These are phyloP conservation scores for Dendrolimus pini DNA, from an alignment of 2,888 invertebrate species.

Conservation along the genomic window DNA sequence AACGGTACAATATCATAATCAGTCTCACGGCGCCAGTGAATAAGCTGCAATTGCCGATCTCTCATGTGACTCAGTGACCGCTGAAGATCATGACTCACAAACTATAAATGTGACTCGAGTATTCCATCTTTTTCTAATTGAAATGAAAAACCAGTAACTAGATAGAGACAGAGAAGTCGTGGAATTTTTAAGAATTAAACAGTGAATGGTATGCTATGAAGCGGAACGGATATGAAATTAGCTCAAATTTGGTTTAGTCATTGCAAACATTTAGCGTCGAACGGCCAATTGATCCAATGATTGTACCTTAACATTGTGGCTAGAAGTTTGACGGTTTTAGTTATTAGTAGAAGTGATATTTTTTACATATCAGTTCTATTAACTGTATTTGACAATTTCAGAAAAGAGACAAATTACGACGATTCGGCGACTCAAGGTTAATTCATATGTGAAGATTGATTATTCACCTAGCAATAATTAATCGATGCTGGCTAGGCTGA, in stretches of 20 bases:
- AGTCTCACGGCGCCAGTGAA: slow-evolving; percentile 34
- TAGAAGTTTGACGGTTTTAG: too few species aligned
- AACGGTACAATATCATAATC: slow-evolving; percentile 10
- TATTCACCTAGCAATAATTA: too few species aligned
- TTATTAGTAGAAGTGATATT: too few species aligned
- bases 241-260: not conserved
- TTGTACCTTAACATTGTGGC: too few species aligned
- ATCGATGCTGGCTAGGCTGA: too few species aligned
- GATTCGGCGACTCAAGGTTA: too few species aligned
- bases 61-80: slow-evolving; percentile 55
- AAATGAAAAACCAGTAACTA: slow-evolving; percentile 10
- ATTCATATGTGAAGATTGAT: too few species aligned
- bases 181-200: slow-evolving; percentile 14
- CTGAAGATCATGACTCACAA: slow-evolving; percentile 45
- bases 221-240: not conserved
- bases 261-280: too few species aligned
- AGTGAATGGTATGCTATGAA: slow-evolving; percentile 3
- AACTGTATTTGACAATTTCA: too few species aligned
- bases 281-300: too few species aligned
- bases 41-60: slow-evolving; percentile 35
- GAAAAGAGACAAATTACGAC: too few species aligned
- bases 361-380: too few species aligned
- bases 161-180: slow-evolving; percentile 19
- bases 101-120: slow-evolving; percentile 35
- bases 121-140: slow-evolving; percentile 21